Evolutionary conservation across 2,888 invertebrate genomes (phyloP), one percentile per base, ranked within the genome.

Genomic region (Melanchra persicariae): DNA sequence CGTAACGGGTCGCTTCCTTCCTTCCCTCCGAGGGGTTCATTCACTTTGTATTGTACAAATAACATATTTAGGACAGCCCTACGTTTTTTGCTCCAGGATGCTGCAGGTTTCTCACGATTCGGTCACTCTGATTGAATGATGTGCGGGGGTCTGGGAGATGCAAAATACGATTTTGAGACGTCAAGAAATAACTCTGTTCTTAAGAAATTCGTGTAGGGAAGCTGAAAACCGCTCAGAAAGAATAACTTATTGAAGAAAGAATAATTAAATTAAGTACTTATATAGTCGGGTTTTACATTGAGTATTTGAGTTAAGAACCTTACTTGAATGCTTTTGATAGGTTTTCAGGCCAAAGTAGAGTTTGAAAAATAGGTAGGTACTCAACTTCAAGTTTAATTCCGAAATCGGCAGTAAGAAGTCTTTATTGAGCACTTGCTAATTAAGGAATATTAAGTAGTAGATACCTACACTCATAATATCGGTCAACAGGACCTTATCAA

Each of bases 1-100:
- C 66, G 82, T 87, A 88, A 87, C 88, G 88, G 87, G 75, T 65
- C 85, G 73, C 79, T 87, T 89, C 89, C 89, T 87, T 89, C 89
- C 86, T 82, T 76, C 76, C 76, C 64, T 68, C 54, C 43, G 47
- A 73, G 70, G 73, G 68, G 70, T 22, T 68, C 63, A 49, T 71
- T 66, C 68, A 58, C 57, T 67, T 76, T 62, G 67, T 61, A 45
- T 76, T 57, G 52, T 68, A 74, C 61, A 77, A 75, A 75, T 75
- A 71, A 74, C 61, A 79, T 67, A 15, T 73, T 70, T 57, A 30
- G 43, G 67, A 62, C 59, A 72, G 55, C 58, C 68, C 59, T 68
- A 19, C 3, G 30, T 61, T 70, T 83, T 81, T 80, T 83, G 57
- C 57, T 10, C 10, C 22, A 47, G 73, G 58, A 63, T 77, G 73